phyloP scores from a whole-genome alignment of 1,140 invertebrate genomes.

The Apolygus lucorum region DNA sequence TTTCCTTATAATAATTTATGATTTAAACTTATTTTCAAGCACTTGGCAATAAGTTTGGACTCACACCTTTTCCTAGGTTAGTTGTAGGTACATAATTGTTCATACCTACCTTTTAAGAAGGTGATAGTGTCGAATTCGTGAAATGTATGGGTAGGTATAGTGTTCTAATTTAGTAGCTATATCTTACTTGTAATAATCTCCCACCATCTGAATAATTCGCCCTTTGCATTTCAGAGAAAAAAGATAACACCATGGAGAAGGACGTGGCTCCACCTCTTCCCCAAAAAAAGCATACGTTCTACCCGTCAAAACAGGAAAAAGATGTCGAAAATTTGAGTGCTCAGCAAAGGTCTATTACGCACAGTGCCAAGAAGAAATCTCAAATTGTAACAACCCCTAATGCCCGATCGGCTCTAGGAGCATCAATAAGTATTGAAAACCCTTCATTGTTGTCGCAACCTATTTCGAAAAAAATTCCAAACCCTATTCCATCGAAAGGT shows the following conservation, averaged over 20 bases:
- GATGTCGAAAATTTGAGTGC: conserved; percentile 38
- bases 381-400: conserved; percentile 16
- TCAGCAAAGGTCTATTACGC: conserved; percentile 24
- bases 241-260: conserved; percentile 35
- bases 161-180: too few species aligned
- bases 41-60: too few species aligned
- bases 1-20: too few species aligned
- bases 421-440: background rate
- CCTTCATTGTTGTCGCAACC: background rate
- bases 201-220: too few species aligned
- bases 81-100: too few species aligned
- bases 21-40: too few species aligned
- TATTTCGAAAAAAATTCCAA: background rate
- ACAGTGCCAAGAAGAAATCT: conserved; percentile 7
- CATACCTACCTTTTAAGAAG: too few species aligned
- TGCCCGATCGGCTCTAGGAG: conserved; percentile 14
- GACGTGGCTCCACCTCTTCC: conserved; percentile 32
- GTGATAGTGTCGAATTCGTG: too few species aligned
- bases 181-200: too few species aligned
- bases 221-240: conserved; percentile 36
- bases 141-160: too few species aligned
- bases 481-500: conserved; percentile 30
- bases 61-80: too few species aligned
- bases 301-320: conserved; percentile 38
- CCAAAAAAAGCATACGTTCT: conserved; percentile 30